Evolutionary conservation across 37 sponge, comb jelly and placozoan species (phyloP), one percentile per base, ranked within the genome.

Genomic region (Mnemiopsis leidyi): DNA sequence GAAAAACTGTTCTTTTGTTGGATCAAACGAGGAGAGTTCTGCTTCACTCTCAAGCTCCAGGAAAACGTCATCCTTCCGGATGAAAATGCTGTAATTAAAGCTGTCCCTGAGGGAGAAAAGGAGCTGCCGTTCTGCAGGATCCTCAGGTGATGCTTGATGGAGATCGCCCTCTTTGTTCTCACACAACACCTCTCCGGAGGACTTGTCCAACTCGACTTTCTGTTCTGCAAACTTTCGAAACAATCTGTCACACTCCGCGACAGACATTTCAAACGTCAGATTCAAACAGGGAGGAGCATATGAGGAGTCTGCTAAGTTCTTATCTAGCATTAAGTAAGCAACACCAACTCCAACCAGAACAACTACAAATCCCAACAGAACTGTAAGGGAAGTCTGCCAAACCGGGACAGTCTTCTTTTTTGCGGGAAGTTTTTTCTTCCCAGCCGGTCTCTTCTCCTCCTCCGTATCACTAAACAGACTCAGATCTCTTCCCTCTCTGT

Each of bases 401-500:
- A 0, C 25, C 24, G 90, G 23, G 7, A 26, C 0, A 25, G 0
- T 20, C 1, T 31, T 32, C 16, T 32, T 77, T 5, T 31, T 5
- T 1, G 35, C 34, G 20, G 20, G 32, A 1, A 13, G 16, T 77
- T 32, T 77, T 36, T 77, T 77, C 36, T 26, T 77, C 13, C 61
- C 13, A 13, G 5, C 61, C 13, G 61, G 26, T 28, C 39, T 38
- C 26, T 38, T 39, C 0, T 39, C 48, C 0, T 85, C 90, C 90
- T 85, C 90, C 28, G 39, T 39, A 23, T 85, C 90, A 40, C 90
- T 85, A 26, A 85, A 85, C 28, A 85, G 61, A 9, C 20, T n/a
- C 3, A 13, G 25, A 85, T 85, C 61, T 39, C 30, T 7, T 1
- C 23, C 23, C 36, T 30, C 37, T 23, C 36, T 23, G 30, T 85